These are phyloP conservation scores for Epizoanthus scotinus DNA, from an alignment of 92 coral and sea anemone species.

Conservation along the genomic window DNA sequence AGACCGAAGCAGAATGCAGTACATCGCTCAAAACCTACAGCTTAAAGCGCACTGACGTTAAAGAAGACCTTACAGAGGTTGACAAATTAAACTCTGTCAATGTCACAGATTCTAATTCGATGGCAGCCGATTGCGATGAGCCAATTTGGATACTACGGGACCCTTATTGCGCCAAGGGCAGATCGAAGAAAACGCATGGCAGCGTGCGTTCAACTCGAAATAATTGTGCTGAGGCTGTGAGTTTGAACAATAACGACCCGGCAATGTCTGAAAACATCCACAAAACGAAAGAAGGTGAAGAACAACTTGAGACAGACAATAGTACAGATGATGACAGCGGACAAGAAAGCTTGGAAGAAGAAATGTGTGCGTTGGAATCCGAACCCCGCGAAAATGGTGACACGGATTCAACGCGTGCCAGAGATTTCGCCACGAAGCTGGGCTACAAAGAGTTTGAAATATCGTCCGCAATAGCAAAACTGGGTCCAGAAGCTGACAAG, in stretches of 20 bases:
- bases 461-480: slow-evolving; percentile 70
- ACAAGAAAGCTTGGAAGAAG: slow-evolving; percentile 24
- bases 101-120: neutral
- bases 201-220: neutral
- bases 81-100: slow-evolving; percentile 15
- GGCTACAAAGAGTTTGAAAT: slow-evolving; percentile 80
- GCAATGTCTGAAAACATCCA: neutral
- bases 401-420: slow-evolving; percentile 39
- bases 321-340: neutral
- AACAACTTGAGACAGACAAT: neutral
- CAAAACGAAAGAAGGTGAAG: neutral
- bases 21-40: slow-evolving; percentile 39
- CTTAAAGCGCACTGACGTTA: slow-evolving; percentile 38
- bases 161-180: slow-evolving; percentile 14
- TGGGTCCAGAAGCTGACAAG: slow-evolving; percentile 84
- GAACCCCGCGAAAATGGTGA: slow-evolving; percentile 38
- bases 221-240: neutral
- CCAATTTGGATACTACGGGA: slow-evolving; percentile 25
- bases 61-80: slow-evolving; percentile 37
- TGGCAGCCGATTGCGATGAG: neutral
- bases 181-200: slow-evolving; percentile 27
- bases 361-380: neutral
- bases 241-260: neutral
- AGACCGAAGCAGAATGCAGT: slow-evolving; percentile 19
- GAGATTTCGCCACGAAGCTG: slow-evolving; percentile 86